Evolutionary conservation across 2,113 vertebrate genomes (phyloP).

Genomic region (Phaethornis superciliosus): DNA sequence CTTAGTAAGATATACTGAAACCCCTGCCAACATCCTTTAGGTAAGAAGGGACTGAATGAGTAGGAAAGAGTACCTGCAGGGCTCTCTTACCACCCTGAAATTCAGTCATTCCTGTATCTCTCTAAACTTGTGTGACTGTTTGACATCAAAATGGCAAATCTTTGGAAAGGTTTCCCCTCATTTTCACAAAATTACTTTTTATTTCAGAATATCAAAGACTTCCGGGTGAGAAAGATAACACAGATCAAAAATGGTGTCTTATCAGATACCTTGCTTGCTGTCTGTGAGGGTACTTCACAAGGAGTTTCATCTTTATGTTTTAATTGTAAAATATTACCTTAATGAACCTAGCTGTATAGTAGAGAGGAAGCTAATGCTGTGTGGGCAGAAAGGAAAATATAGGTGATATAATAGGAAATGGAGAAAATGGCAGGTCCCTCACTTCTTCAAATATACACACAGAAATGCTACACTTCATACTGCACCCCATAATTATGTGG

Average conservation of each 20-base stretch:
- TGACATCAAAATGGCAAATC: not conserved
- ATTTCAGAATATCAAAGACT: not conserved
- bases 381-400: not conserved
- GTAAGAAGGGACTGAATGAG: not conserved
- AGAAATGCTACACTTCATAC: constrained; percentile 43
- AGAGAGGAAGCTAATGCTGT: not conserved
- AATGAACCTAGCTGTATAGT: not conserved
- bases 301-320: not conserved
- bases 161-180: not conserved
- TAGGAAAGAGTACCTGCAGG: not conserved
- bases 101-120: not conserved
- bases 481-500: constrained; percentile 45
- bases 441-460: constrained; percentile 27
- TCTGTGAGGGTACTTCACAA: not conserved
- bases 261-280: not conserved
- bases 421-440: not conserved
- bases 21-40: not conserved
- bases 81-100: not conserved
- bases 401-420: not conserved
- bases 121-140: not conserved
- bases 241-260: not conserved
- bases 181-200: not conserved
- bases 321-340: not conserved
- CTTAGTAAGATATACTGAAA: not conserved
- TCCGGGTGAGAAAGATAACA: not conserved